Conservation (phyloP, 2,888 invertebrate species). For the Ennomos erosarius region DNA sequence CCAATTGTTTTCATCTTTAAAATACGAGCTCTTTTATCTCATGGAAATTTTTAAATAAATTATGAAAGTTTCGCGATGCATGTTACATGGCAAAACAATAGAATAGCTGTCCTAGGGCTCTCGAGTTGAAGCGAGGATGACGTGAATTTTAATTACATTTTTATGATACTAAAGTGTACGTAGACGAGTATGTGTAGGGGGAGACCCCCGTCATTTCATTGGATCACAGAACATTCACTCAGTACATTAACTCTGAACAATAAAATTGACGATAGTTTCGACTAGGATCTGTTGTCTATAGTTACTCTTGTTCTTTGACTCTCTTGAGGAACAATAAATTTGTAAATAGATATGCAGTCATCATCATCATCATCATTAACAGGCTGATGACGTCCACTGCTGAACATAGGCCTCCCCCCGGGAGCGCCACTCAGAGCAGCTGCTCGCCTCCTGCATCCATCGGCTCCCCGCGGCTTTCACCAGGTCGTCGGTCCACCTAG, state of each 20-base stretch:
- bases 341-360: too few relatives aligned
- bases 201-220: conserved; percentile 53
- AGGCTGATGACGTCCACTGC: too few relatives aligned
- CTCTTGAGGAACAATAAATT: too few relatives aligned
- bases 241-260: conserved; percentile 2
- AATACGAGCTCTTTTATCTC: conserved; percentile 32
- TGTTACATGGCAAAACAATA: conserved; percentile 61
- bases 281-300: too few relatives aligned
- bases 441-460: too few relatives aligned
- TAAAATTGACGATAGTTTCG: background rate
- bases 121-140: conserved; percentile 59
- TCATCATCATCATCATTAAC: too few relatives aligned
- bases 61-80: conserved; percentile 46
- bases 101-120: conserved; percentile 65
- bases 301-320: too few relatives aligned
- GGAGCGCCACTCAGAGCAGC: too few relatives aligned
- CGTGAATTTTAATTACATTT: conserved; percentile 82
- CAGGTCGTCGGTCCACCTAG: too few relatives aligned
- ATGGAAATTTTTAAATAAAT: conserved; percentile 46
- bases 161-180: conserved; percentile 75
- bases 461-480: too few relatives aligned
- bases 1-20: conserved; percentile 3
- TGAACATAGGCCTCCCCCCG: too few relatives aligned
- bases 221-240: background rate
- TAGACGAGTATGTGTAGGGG: conserved; percentile 74